Conservation (phyloP, 2,888 invertebrate species). For the Erebia aethiops region DNA sequence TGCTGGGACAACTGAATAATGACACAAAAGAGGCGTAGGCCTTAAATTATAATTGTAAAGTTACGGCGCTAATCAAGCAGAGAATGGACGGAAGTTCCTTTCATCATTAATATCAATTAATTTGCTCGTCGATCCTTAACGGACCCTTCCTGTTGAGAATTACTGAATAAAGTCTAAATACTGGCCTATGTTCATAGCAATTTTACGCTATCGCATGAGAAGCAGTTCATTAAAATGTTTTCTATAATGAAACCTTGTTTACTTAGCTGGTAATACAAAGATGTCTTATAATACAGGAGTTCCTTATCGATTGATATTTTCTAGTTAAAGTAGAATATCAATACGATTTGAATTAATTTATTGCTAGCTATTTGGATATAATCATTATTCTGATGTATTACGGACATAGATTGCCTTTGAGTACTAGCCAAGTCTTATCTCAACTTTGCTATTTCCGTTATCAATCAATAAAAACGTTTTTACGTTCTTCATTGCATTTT, state of each 20-base stretch:
- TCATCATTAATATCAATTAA: constrained; percentile 43
- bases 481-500: neutral
- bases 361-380: neutral
- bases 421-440: neutral
- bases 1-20: constrained; percentile 73
- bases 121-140: constrained; percentile 40
- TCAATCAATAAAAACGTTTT: too few relatives aligned
- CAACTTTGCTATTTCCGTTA: too few relatives aligned
- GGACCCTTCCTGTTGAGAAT: constrained; percentile 35
- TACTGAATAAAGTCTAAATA: constrained; percentile 12
- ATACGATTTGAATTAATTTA: neutral
- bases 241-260: constrained; percentile 17
- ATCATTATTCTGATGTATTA: neutral
- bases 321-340: neutral
- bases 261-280: constrained; percentile 3
- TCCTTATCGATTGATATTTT: constrained; percentile 1
- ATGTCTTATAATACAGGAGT: neutral
- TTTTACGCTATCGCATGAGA: constrained; percentile 13
- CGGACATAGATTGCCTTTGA: neutral
- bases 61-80: constrained; percentile 43
- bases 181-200: constrained; percentile 15
- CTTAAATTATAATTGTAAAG: constrained; percentile 44
- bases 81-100: constrained; percentile 41
- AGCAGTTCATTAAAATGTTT: constrained; percentile 21
- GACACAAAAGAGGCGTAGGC: constrained; percentile 48